phyloP scores from a whole-genome alignment of 2,797 vertebrate genomes.

The Rhabdophis nuchalis region DNA sequence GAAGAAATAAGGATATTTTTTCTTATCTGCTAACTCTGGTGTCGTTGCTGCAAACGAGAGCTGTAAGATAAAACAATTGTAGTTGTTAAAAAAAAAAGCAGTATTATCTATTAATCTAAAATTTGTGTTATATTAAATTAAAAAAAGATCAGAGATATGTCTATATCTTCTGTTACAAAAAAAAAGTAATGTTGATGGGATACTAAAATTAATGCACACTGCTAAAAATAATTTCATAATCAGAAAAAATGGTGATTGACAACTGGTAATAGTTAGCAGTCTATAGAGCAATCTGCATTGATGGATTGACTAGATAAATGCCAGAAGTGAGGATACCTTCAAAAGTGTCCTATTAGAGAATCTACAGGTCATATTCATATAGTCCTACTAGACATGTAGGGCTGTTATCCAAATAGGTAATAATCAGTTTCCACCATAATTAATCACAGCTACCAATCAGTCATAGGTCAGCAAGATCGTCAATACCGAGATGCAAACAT shows the following conservation, averaged over 20 bases:
- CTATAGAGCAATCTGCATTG: not conserved
- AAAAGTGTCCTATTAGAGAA: not conserved
- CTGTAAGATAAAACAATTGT: slow-evolving; percentile 69
- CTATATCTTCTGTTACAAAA: not conserved
- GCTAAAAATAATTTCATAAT: not conserved
- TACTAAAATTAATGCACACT: not conserved
- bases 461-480: not conserved
- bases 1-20: slow-evolving; percentile 99
- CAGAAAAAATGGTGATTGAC: not conserved
- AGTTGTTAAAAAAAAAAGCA: not conserved
- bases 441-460: not conserved
- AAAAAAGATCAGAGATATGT: not conserved
- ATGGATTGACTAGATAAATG: not conserved
- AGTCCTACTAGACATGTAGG: not conserved
- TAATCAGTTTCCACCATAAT: not conserved
- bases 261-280: not conserved
- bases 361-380: not conserved
- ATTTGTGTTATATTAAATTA: not conserved
- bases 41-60: slow-evolving; percentile 97
- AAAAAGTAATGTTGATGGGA: not conserved
- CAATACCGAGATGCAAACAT: not conserved
- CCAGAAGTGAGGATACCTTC: not conserved
- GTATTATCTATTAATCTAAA: slow-evolving; percentile 6
- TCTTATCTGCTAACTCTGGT: slow-evolving; percentile 95
- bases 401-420: not conserved